These are phyloP conservation scores for Drosophila pseudoananassae DNA, from an alignment of 1,140 invertebrate species.

Conservation along the genomic window DNA sequence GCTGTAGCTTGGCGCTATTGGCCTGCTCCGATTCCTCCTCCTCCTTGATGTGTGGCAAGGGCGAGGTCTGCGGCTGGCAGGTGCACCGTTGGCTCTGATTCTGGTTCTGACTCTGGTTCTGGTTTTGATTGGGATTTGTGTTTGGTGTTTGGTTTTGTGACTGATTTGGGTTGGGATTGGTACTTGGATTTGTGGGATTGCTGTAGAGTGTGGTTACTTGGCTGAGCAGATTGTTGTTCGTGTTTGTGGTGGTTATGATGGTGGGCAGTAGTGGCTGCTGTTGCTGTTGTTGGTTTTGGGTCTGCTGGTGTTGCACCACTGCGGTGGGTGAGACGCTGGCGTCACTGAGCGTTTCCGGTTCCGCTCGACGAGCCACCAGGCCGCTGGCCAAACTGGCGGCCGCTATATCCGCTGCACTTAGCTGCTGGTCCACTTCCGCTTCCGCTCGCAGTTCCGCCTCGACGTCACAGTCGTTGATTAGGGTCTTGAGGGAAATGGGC, in stretches of 20 bases:
- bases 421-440: conserved; percentile 45
- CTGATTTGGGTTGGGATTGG: conserved; percentile 72
- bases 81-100: conserved; percentile 76
- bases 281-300: conserved; percentile 28
- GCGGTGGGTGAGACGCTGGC: conserved; percentile 77
- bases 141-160: conserved; percentile 72
- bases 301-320: conserved; percentile 41
- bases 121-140: conserved; percentile 42
- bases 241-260: conserved; percentile 8
- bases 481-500: conserved; percentile 77
- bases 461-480: conserved; percentile 80
- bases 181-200: conserved; percentile 7
- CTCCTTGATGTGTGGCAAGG: conserved; percentile 87
- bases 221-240: conserved; percentile 28
- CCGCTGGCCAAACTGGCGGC: conserved; percentile 76
- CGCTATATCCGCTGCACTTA: conserved; percentile 76
- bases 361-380: conserved; percentile 70
- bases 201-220: conserved; percentile 32
- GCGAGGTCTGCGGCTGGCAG: conserved; percentile 84
- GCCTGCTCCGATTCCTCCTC: conserved; percentile 86
- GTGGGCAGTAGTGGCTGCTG: conserved; percentile 10
- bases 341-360: conserved; percentile 78
- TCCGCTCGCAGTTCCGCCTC: conserved; percentile 34
- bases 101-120: background rate
- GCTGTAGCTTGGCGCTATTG: conserved; percentile 79